These are phyloP conservation scores for Zoanthus sansibaricus DNA, from an alignment of 92 coral and sea anemone genomes.

Conservation along the genomic window DNA sequence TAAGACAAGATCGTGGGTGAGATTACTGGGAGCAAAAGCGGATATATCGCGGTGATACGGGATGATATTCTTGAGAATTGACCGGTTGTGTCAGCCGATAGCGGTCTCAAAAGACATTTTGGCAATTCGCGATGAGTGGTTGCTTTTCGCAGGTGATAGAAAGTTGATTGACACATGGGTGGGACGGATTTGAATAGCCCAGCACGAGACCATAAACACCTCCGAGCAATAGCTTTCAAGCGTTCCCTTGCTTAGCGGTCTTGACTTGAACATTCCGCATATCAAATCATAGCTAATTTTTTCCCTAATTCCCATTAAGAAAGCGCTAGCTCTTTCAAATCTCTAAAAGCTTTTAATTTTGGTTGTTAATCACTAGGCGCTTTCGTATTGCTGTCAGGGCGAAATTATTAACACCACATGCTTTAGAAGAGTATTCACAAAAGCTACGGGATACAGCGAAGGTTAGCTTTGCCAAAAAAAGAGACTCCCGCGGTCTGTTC, in stretches of 20 bases:
- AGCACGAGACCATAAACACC: slow-evolving; percentile 93
- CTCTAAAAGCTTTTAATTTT: slow-evolving; percentile 11
- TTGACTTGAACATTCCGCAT: slow-evolving; percentile 28
- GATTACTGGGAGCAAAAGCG: slow-evolving; percentile 48
- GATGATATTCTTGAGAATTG: slow-evolving; percentile 65
- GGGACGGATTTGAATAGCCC: slow-evolving; percentile 91
- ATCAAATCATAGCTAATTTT: slow-evolving; percentile 38
- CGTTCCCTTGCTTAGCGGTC: slow-evolving; percentile 54
- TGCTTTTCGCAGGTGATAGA: slow-evolving; percentile 91
- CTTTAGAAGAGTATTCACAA: slow-evolving; percentile 78
- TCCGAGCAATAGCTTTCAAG: slow-evolving; percentile 86
- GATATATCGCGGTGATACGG: slow-evolving; percentile 35
- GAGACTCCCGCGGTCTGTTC: slow-evolving; percentile 58
- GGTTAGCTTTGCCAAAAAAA: slow-evolving; percentile 77
- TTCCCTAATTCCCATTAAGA: slow-evolving; percentile 20
- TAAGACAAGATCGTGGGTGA: slow-evolving; percentile 46
- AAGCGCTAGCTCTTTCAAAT: slow-evolving; percentile 3
- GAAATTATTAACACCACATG: slow-evolving; percentile 86
- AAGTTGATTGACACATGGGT: slow-evolving; percentile 88
- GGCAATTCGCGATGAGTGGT: slow-evolving; percentile 68
- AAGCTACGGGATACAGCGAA: slow-evolving; percentile 79
- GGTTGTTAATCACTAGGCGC: slow-evolving; percentile 15
- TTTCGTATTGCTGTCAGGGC: slow-evolving; percentile 55
- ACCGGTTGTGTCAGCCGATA: slow-evolving; percentile 68
- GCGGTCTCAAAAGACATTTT: slow-evolving; percentile 52